Evolutionary conservation across 2,888 invertebrate species (phyloP).

Genomic region (Cyclophora punctaria): DNA sequence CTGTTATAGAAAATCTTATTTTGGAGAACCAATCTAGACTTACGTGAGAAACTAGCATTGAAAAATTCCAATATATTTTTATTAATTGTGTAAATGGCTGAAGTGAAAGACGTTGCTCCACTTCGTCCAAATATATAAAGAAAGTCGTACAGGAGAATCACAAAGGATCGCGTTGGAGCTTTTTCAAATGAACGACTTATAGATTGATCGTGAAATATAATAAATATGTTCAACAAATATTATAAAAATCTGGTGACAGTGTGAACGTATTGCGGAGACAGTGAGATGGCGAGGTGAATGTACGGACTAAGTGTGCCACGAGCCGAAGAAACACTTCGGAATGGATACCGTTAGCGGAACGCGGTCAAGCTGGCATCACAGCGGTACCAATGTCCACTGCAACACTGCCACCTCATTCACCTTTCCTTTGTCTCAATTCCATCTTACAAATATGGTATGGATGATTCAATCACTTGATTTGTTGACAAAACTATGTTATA

Average conservation of each 20-base stretch:
- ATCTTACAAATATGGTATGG: not conserved
- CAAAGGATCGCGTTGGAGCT: no score
- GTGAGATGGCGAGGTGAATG: constrained; percentile 70
- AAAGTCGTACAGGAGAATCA: no score
- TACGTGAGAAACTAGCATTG: not conserved
- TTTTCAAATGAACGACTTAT: not conserved
- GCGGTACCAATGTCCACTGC: constrained; percentile 43
- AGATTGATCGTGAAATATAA: no score
- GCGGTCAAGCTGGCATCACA: constrained; percentile 67
- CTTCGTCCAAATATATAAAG: no score
- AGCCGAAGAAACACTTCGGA: constrained; percentile 70
- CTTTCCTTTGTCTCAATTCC: constrained; percentile 25
- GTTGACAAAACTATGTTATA: no score
- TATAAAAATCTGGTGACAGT: no score
- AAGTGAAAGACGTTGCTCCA: no score
- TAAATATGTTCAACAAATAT: no score
- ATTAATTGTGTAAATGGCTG: not conserved
- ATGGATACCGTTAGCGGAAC: constrained; percentile 72
- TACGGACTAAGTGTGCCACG: constrained; percentile 72
- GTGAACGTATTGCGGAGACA: constrained; percentile 34
- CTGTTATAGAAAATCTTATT: not conserved
- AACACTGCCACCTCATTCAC: constrained; percentile 32
- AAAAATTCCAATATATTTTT: not conserved
- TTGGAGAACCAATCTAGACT: not conserved
- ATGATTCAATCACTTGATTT: no score